phyloP scores from a whole-genome alignment of 2,888 invertebrate species.

The Aphidius colemani region DNA sequence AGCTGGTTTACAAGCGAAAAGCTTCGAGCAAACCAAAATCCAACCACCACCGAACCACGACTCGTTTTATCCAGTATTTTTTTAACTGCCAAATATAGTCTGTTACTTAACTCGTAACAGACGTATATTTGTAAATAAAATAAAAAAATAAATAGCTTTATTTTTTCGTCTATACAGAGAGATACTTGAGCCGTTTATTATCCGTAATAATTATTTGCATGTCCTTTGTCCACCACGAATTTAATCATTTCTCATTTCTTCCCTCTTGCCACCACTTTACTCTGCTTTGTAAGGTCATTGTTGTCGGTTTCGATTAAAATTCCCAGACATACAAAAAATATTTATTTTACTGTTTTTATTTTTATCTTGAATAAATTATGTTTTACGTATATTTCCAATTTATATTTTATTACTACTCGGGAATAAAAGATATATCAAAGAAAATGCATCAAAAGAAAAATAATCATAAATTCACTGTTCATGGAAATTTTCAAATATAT shows the following conservation, averaged over 20 bases:
- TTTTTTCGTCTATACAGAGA: neutral
- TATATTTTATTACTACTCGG: neutral
- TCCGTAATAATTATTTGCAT: slow-evolving; percentile 22
- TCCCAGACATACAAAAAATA: neutral
- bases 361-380: neutral
- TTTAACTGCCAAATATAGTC: slow-evolving; percentile 35
- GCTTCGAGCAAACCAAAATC: slow-evolving; percentile 43
- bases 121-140: no score
- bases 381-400: neutral
- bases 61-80: slow-evolving; percentile 41
- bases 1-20: slow-evolving; percentile 33
- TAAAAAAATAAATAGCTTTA: no score
- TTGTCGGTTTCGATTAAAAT: slow-evolving; percentile 11
- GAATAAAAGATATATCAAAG: no score
- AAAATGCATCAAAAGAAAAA: no score
- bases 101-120: neutral
- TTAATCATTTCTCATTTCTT: slow-evolving; percentile 11
- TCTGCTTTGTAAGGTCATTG: slow-evolving; percentile 9
- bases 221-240: slow-evolving; percentile 16
- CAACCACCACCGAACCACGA: slow-evolving; percentile 31
- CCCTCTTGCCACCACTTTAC: neutral
- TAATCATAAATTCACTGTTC: no score
- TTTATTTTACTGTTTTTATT: neutral
- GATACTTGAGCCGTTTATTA: slow-evolving; percentile 6
- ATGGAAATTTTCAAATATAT: no score